Percentiles rank a stretch among this genome's conserved stretches.
Evolutionary conservation across 2,888 invertebrate species (phyloP).

Genomic region (Pseudococcus jackbeardsleyi): DNA sequence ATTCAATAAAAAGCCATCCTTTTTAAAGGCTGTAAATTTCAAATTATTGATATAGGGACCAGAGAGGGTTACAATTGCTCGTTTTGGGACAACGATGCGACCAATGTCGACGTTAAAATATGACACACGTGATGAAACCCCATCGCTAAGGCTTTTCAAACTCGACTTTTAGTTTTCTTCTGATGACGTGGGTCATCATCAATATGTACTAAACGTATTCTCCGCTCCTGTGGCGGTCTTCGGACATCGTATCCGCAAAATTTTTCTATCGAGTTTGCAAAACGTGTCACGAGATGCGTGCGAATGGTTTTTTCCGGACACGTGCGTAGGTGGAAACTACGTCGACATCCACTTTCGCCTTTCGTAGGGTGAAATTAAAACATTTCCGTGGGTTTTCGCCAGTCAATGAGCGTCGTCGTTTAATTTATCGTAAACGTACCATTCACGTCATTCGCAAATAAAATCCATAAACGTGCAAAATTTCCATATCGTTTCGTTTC

Average conservation of each 20-base stretch:
- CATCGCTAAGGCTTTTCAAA: background rate
- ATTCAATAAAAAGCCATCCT: conserved; percentile 10
- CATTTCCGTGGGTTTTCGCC: conserved; percentile 22
- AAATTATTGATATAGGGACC: conserved; percentile 22
- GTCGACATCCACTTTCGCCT: background rate
- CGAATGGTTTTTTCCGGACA: background rate
- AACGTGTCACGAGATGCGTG: conserved; percentile 20
- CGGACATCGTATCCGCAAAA: background rate
- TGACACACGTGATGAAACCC: conserved; percentile 9
- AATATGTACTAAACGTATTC: background rate
- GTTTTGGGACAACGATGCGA: background rate
- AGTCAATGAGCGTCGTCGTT: background rate
- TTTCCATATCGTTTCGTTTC: background rate
- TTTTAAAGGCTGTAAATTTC: background rate
- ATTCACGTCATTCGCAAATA: background rate
- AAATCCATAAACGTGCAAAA: background rate
- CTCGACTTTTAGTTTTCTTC: background rate
- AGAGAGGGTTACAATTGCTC: too few relatives aligned
- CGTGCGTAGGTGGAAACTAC: background rate
- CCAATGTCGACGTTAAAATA: background rate
- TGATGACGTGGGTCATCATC: conserved; percentile 10
- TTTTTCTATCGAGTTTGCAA: conserved; percentile 8
- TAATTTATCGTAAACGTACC: background rate
- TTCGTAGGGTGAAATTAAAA: background rate
- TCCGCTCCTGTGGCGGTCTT: background rate